phyloP scores from a whole-genome alignment of 2,113 vertebrate species.

The Elgaria multicarinata region DNA sequence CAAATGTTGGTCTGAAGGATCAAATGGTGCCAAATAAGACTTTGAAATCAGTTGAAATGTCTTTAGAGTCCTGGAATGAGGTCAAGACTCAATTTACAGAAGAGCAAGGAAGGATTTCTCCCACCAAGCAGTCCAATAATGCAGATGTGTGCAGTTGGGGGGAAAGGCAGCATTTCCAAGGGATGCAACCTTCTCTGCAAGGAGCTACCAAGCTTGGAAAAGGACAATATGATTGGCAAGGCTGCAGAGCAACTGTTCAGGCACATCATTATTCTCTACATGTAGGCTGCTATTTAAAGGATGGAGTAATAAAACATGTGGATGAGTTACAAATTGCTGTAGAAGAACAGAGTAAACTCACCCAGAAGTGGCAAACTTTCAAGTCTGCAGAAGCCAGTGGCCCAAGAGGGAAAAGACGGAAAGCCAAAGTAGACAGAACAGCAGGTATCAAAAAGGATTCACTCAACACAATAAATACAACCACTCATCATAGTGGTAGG shows the following conservation, averaged over 20 bases:
- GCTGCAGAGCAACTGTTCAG: neutral
- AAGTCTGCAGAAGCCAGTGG: neutral
- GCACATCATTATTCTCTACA: neutral
- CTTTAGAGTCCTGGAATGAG: neutral
- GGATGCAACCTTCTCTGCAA: neutral
- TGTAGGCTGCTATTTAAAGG: neutral
- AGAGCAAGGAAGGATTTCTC: neutral
- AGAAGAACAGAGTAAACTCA: neutral
- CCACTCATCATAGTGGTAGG: neutral
- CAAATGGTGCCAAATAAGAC: neutral
- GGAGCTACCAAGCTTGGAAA: neutral
- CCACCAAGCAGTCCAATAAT: neutral
- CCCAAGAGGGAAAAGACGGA: neutral
- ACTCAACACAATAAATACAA: neutral
- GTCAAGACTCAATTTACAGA: slow-evolving; percentile 9
- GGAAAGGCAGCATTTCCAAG: neutral
- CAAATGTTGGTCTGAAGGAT: neutral
- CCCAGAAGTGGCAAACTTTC: neutral
- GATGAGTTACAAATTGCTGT: neutral
- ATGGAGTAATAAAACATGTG: neutral
- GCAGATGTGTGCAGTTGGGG: neutral
- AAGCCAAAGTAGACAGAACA: neutral
- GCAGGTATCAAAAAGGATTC: neutral
- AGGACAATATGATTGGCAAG: neutral
- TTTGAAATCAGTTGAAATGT: neutral